Conservation (phyloP, 2,113 vertebrate genomes). For the Hemiscyllium ocellatum region DNA sequence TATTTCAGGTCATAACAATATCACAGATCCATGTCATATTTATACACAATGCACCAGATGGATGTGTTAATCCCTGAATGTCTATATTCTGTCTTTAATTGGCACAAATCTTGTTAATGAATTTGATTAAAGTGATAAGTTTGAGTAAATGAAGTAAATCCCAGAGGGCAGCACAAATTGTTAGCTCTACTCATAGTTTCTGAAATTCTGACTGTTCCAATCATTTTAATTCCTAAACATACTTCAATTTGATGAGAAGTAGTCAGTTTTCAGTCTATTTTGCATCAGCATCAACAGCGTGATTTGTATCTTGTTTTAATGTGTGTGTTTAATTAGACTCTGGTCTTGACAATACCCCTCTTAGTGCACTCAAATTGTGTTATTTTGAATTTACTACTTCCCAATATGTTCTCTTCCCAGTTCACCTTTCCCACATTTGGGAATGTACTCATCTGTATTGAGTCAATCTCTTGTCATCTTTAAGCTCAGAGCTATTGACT, state of each 20-base stretch:
- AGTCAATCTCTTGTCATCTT: neutral
- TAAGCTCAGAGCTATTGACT: neutral
- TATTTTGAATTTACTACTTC: neutral
- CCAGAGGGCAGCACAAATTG: neutral
- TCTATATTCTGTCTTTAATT: constrained; percentile 9
- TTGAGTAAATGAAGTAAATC: neutral
- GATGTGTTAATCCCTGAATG: constrained; percentile 15
- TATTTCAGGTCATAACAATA: no score
- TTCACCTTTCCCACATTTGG: neutral
- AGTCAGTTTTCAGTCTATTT: neutral
- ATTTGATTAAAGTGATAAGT: neutral
- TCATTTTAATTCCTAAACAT: neutral
- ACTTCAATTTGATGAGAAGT: neutral
- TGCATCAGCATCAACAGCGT: neutral
- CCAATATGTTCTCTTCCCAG: neutral
- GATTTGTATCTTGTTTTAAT: neutral
- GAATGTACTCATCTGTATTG: neutral
- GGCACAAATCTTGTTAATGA: neutral
- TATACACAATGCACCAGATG: constrained; percentile 10
- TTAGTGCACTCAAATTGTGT: neutral
- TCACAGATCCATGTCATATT: neutral
- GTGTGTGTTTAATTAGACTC: neutral
- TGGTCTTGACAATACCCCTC: neutral
- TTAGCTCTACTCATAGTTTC: neutral
- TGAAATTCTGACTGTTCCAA: neutral